A percentile compares a stretch with the other conserved stretches of the same genome.
Evolutionary conservation across 2,113 vertebrate genomes (phyloP).

Genomic region (Andinoacara biseriatus): DNA sequence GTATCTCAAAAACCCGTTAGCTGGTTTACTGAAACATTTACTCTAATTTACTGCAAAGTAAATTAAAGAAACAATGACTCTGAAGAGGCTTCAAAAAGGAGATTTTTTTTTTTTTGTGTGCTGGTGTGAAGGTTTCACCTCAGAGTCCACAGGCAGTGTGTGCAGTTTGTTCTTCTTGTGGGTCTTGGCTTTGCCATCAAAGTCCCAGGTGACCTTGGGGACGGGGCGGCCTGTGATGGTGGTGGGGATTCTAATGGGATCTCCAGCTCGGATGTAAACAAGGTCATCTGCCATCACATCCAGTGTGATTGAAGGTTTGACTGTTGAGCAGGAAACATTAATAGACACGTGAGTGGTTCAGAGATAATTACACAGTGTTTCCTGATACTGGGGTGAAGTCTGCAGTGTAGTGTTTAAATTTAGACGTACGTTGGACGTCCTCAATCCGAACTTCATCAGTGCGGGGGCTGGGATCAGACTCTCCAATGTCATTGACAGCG

Average conservation of each 20-base stretch:
- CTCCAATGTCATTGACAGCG: conserved; percentile 95
- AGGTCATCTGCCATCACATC: conserved; percentile 89
- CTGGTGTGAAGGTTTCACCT: conserved; percentile 58
- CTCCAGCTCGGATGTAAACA: conserved; percentile 86
- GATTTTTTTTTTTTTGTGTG: too few relatives aligned
- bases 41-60: neutral
- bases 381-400: neutral
- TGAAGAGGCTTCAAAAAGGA: neutral
- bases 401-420: neutral
- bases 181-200: conserved; percentile 91
- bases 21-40: neutral
- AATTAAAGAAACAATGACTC: neutral
- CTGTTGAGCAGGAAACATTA: conserved; percentile 74
- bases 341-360: neutral
- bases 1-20: too few relatives aligned
- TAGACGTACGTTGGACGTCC: conserved; percentile 87
- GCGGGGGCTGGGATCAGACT: conserved; percentile 93
- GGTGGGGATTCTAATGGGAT: conserved; percentile 91
- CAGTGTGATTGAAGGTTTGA: conserved; percentile 87
- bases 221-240: conserved; percentile 89
- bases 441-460: conserved; percentile 90
- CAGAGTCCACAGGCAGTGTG: conserved; percentile 87
- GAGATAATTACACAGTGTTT: too few relatives aligned
- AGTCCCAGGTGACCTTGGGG: conserved; percentile 96
- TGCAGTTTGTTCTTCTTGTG: conserved; percentile 91